phyloP scores from a whole-genome alignment of 2,888 invertebrate genomes.

The Diaprepes abbreviatus region DNA sequence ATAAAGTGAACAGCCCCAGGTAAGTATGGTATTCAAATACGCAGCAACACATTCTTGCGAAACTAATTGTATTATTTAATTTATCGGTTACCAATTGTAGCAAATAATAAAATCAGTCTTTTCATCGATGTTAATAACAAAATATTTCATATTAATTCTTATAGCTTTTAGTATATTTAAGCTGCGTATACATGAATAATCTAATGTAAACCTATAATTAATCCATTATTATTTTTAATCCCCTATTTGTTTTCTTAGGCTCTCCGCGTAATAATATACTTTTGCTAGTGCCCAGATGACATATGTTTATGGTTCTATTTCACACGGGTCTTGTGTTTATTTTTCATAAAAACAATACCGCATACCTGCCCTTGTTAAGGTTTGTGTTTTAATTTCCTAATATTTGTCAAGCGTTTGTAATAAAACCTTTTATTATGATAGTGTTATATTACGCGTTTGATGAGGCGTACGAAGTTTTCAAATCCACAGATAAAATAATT shows the following conservation, averaged over 20 bases:
- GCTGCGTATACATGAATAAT: neutral
- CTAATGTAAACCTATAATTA: neutral
- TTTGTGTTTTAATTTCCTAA: neutral
- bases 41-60: too few relatives aligned
- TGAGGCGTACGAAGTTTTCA: too few relatives aligned
- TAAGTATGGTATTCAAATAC: too few relatives aligned
- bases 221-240: conserved; percentile 17
- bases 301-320: conserved; percentile 46
- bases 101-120: too few relatives aligned
- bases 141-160: too few relatives aligned
- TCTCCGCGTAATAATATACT: conserved; percentile 55
- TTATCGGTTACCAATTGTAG: too few relatives aligned
- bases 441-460: neutral
- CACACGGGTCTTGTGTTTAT: conserved; percentile 48
- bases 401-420: neutral
- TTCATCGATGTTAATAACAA: too few relatives aligned
- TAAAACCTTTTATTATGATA: too few relatives aligned
- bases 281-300: conserved; percentile 48
- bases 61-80: too few relatives aligned
- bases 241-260: conserved; percentile 56
- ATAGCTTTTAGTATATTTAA: neutral
- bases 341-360: conserved; percentile 32
- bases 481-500: too few relatives aligned
- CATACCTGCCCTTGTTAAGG: neutral
- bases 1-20: too few relatives aligned